phyloP scores from a whole-genome alignment of 1,140 invertebrate genomes.

The Drosophila sproati region DNA sequence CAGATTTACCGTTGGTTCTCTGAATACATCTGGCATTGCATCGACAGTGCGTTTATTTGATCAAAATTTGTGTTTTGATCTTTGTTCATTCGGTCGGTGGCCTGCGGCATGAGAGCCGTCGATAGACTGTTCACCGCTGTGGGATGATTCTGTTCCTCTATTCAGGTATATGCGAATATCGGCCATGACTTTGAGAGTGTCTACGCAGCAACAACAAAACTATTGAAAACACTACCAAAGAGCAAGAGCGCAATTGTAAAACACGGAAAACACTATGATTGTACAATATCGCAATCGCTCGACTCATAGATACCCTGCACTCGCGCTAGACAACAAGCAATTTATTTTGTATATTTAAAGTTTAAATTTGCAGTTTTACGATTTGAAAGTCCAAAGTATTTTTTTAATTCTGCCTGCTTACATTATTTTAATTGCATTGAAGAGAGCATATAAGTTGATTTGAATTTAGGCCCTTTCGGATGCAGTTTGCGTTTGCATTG shows the following conservation, averaged over 20 bases:
- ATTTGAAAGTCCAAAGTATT: not conserved
- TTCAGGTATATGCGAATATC: constrained; percentile 71
- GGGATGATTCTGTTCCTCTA: constrained; percentile 34
- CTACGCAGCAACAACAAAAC: constrained; percentile 50
- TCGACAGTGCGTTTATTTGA: constrained; percentile 10
- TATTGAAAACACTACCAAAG: constrained; percentile 23
- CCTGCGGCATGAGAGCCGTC: constrained; percentile 57
- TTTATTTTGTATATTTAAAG: not conserved
- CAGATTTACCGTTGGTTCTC: constrained; percentile 35
- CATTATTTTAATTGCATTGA: not conserved
- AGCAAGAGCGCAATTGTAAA: constrained; percentile 27
- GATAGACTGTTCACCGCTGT: constrained; percentile 53
- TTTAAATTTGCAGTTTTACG: too few species aligned
- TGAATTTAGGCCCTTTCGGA: constrained; percentile 8
- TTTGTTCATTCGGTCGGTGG: constrained; percentile 7
- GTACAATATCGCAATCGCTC: not conserved
- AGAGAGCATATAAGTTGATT: not conserved
- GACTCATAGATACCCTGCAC: constrained; percentile 39
- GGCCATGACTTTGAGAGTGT: constrained; percentile 71
- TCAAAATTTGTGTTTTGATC: constrained; percentile 1
- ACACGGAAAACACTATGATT: not conserved
- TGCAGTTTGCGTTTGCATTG: constrained; percentile 31
- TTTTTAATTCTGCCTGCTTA: not conserved
- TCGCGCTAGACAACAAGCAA: not conserved
- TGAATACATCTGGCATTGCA: constrained; percentile 11